phyloP scores from a whole-genome alignment of 2,797 vertebrate species.

The Sebastolobus alascanus region DNA sequence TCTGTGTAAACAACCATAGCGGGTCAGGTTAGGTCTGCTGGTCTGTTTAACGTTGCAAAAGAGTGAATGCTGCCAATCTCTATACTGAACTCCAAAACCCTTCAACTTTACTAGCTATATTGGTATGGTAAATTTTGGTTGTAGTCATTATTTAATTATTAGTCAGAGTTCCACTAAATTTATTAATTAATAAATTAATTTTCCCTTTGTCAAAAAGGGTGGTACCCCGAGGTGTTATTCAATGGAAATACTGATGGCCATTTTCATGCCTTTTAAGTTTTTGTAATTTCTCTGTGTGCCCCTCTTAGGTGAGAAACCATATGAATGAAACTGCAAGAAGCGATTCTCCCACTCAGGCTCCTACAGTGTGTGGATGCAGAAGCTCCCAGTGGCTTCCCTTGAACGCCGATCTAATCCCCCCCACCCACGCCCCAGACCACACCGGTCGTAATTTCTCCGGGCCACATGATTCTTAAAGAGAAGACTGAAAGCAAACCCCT shows the following conservation, averaged over 20 bases:
- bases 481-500: slow-evolving; percentile 94
- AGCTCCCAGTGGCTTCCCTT: slow-evolving; percentile 88
- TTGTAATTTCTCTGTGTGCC: not conserved
- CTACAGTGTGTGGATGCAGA: slow-evolving; percentile 92
- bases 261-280: not conserved
- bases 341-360: slow-evolving; percentile 99
- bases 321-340: slow-evolving; percentile 99
- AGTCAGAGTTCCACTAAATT: too few relatives aligned
- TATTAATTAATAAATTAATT: too few relatives aligned
- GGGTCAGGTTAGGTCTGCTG: not conserved
- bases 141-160: too few relatives aligned
- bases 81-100: too few relatives aligned
- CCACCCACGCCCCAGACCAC: slow-evolving; percentile 86
- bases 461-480: slow-evolving; percentile 90
- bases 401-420: slow-evolving; percentile 85
- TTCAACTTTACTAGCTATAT: too few relatives aligned
- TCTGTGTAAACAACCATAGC: too few relatives aligned
- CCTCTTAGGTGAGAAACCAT: slow-evolving; percentile 95
- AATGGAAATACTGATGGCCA: too few relatives aligned
- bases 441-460: slow-evolving; percentile 80
- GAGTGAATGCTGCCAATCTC: too few relatives aligned
- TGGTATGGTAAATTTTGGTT: too few relatives aligned
- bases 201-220: too few relatives aligned
- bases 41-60: too few relatives aligned
- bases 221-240: too few relatives aligned